phyloP scores from a whole-genome alignment of 2,888 invertebrate genomes.

The Mythimna ferrago region DNA sequence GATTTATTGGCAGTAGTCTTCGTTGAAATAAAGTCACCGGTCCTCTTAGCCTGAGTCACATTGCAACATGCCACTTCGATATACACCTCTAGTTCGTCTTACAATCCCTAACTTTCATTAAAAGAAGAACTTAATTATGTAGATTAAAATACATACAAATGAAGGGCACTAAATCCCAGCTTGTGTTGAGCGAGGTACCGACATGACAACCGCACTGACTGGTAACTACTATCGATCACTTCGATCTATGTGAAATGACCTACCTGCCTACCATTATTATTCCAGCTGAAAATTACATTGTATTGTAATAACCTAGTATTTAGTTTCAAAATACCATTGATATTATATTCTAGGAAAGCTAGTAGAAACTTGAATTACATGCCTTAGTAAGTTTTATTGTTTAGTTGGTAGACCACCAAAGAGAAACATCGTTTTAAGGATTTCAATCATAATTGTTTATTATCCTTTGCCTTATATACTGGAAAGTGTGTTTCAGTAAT shows the following conservation, averaged over 20 bases:
- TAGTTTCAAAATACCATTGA: background rate
- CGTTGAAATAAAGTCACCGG: too few species aligned
- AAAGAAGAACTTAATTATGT: background rate
- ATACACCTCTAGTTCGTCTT: conserved; percentile 3
- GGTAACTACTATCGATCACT: conserved; percentile 32
- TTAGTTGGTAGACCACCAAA: background rate
- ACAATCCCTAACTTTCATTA: background rate
- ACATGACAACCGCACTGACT: conserved; percentile 18
- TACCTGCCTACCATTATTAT: background rate
- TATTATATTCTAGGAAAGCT: background rate
- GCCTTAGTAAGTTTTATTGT: background rate
- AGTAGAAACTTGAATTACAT: background rate
- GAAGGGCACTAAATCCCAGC: conserved; percentile 3
- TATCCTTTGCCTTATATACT: too few species aligned
- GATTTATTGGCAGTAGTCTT: too few species aligned
- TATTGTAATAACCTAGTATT: conserved; percentile 10
- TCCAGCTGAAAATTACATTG: conserved; percentile 11
- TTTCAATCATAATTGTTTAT: too few species aligned
- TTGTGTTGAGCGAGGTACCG: background rate
- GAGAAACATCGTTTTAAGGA: too few species aligned
- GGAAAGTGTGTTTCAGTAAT: too few species aligned
- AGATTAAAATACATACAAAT: background rate
- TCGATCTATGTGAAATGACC: conserved; percentile 1
- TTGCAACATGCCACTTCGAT: background rate
- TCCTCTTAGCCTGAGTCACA: background rate